Conservation (phyloP, 2,797 vertebrate genomes). For the Pseudocheirus occidentalis region DNA sequence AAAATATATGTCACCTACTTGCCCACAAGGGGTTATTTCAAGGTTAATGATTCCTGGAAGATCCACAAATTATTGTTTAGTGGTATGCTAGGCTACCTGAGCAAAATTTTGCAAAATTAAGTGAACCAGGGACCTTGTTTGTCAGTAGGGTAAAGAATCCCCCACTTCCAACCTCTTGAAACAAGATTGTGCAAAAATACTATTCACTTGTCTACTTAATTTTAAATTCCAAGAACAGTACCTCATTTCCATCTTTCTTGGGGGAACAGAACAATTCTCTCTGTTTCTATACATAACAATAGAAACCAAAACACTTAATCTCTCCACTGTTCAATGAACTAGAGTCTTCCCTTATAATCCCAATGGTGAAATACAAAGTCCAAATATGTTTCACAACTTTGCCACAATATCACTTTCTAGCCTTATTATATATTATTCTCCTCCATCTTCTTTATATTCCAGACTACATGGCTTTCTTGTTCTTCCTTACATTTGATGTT, state of each 20-base stretch:
- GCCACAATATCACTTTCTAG: background rate
- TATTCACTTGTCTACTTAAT: background rate
- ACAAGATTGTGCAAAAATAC: background rate
- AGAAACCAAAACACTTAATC: background rate
- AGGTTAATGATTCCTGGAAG: background rate
- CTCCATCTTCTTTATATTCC: background rate
- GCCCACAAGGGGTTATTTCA: background rate
- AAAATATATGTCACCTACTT: background rate
- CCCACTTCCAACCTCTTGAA: background rate
- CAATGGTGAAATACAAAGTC: background rate
- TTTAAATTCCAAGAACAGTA: background rate
- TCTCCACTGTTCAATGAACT: background rate
- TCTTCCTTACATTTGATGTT: background rate
- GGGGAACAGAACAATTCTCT: background rate
- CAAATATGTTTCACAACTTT: background rate
- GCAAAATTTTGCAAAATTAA: background rate
- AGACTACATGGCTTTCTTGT: background rate
- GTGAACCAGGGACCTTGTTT: background rate
- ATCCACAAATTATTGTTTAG: background rate
- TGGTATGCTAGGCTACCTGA: background rate
- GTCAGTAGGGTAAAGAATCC: background rate
- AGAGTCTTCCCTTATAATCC: background rate
- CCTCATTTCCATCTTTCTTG: background rate
- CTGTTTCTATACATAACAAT: background rate
- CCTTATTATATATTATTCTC: background rate